Base-by-base conservation (phyloP, 2,888 invertebrate species). In the Oxyscelio sp. region DNA sequence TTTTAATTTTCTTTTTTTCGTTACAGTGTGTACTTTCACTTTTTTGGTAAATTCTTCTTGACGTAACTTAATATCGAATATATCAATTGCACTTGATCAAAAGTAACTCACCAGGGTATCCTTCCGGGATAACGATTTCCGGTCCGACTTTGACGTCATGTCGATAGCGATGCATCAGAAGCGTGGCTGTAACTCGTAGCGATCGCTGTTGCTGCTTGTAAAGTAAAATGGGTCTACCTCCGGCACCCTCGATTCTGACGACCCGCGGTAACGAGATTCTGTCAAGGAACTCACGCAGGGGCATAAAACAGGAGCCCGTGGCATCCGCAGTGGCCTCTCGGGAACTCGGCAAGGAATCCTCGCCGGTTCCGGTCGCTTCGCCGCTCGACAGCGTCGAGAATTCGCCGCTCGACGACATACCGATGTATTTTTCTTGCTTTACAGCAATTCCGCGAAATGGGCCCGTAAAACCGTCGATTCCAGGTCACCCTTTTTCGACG, bases 101-200 rank as follows among this genome's bases (percentile, higher is more conserved):
- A n/a, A n/a, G n/a, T n/a, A n/a, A 92, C 94, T 93, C 71, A 95
- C 95, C 95, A 81, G 94, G 94, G 89, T 95, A 95, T 82, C 94
- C 94, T 88, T 95, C 95, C 24, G 95, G 95, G 77, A 95, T 94
- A 86, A 95, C 94, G 75, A 95, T 93, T 86, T 94, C 94, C 68
- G 95, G 94, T 52, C 95, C 95, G 63, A 95, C 94, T 89, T 95
- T 95, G 83, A 94, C 94, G 81, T 94, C 94, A 68, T 94, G 93
- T 48, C 95, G 94, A 85, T 94, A 94, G 78, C 94, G 94, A 91
- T 94, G 95, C 90, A 95, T 94, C 21, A 95, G 91, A 48, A 95
- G 89, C 15, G 93, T 94, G 5, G 94, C 94, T 17, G 94, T 94
- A 73, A 94, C 93, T 85, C 94, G 87, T 8, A 94, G 89, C 45